Evolutionary conservation across 2,797 vertebrate species (phyloP).

Genomic region (Rhadinocentrus ornatus): DNA sequence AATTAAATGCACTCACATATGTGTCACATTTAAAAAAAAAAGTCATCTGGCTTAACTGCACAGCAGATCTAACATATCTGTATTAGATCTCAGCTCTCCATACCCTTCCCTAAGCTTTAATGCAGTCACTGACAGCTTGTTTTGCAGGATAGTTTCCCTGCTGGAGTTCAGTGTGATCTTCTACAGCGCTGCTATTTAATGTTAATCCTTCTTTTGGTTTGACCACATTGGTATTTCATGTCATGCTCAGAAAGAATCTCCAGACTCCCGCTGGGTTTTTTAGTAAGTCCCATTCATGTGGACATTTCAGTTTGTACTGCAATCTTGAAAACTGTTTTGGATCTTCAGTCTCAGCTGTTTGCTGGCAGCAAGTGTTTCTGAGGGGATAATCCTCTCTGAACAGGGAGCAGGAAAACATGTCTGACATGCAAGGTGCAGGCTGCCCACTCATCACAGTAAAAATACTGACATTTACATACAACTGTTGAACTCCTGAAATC

Average conservation of each 20-base stretch:
- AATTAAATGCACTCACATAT: neutral
- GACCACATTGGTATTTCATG: slow-evolving; percentile 17
- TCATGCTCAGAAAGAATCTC: neutral
- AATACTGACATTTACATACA: neutral
- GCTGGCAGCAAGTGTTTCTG: slow-evolving; percentile 9
- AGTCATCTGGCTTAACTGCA: neutral
- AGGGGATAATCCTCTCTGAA: neutral
- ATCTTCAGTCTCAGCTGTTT: slow-evolving; percentile 15
- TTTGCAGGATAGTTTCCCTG: slow-evolving; percentile 11
- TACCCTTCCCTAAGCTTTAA: neutral
- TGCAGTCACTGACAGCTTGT: slow-evolving; percentile 3
- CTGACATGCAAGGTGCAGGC: neutral
- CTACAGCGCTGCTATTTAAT: neutral
- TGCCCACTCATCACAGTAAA: neutral
- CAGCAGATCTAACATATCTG: neutral
- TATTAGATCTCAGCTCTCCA: neutral
- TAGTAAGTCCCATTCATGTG: neutral
- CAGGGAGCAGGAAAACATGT: slow-evolving; percentile 19
- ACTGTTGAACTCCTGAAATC: slow-evolving; percentile 10
- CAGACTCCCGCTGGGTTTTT: slow-evolving; percentile 9
- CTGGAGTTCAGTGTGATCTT: slow-evolving; percentile 26
- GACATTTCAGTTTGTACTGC: neutral
- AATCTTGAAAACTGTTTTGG: neutral
- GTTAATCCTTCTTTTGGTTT: slow-evolving; percentile 15
- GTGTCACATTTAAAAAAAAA: neutral